Percentiles rank a stretch among this genome's conserved stretches.
These are phyloP conservation scores for Rhagophthalmus giganteus DNA, from an alignment of 2,888 invertebrate species.

Conservation along the genomic window DNA sequence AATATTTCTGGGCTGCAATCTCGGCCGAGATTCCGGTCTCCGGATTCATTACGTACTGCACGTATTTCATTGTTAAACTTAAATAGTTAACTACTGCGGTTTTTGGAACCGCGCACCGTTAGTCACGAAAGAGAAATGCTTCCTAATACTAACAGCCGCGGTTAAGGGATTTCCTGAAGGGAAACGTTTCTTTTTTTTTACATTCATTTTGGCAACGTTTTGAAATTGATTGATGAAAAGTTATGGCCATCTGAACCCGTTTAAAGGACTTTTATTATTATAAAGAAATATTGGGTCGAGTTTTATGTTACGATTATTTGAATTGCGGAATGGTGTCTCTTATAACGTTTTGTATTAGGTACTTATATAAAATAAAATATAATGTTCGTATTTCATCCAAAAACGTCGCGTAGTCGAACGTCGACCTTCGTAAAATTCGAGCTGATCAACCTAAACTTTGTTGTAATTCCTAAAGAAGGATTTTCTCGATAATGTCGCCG, in stretches of 20 bases:
- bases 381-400: no score
- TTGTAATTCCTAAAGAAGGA: no score
- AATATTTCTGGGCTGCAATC: constrained; percentile 33
- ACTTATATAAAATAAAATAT: no score
- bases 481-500: no score
- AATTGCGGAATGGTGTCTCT: no score
- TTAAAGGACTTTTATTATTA: no score
- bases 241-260: constrained; percentile 1
- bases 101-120: constrained; percentile 17
- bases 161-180: constrained; percentile 12
- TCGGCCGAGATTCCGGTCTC: constrained; percentile 32
- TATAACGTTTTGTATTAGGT: no score
- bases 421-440: no score
- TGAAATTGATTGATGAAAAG: constrained; percentile 13
- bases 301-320: no score
- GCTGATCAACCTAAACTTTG: no score
- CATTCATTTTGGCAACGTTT: constrained; percentile 12
- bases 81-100: constrained; percentile 23
- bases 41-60: constrained; percentile 36
- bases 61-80: constrained; percentile 39
- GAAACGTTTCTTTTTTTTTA: constrained; percentile 10
- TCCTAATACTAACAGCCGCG: constrained; percentile 10
- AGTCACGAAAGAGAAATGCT: constrained; percentile 23
- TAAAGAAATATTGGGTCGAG: no score
- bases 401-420: no score